phyloP scores from a whole-genome alignment of 2,113 vertebrate species.

The Eublepharis macularius region DNA sequence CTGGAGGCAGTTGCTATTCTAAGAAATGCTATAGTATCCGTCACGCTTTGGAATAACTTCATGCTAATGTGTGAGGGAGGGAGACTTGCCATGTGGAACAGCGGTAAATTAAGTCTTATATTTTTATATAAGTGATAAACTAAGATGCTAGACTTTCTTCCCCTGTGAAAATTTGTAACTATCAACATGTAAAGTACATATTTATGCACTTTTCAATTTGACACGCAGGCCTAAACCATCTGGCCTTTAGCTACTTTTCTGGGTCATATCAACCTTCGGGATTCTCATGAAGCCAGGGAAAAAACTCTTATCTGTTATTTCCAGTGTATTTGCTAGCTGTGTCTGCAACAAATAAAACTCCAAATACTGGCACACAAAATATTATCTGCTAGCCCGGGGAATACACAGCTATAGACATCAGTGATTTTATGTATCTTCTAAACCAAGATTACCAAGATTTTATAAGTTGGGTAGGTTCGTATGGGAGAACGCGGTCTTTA shows the following conservation, averaged over 20 bases:
- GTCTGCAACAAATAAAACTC: conserved; percentile 38
- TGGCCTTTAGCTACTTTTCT: conserved; percentile 53
- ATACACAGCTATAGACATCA: conserved; percentile 39
- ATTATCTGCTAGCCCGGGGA: conserved; percentile 43
- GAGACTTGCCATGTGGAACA: not conserved
- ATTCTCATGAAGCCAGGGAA: not conserved
- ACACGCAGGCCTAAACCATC: conserved; percentile 64
- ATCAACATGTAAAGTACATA: conserved; percentile 64
- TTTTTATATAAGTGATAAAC: not conserved
- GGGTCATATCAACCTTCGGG: conserved; percentile 44
- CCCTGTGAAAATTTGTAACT: not conserved
- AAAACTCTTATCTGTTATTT: no score
- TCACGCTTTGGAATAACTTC: not conserved
- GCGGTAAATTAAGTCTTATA: not conserved
- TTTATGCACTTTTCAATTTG: conserved; percentile 54
- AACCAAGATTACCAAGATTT: conserved; percentile 32
- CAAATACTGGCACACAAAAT: not conserved
- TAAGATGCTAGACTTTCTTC: conserved; percentile 14
- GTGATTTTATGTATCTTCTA: conserved; percentile 29
- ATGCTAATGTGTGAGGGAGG: not conserved
- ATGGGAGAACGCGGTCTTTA: no score
- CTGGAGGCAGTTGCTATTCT: conserved; percentile 8
- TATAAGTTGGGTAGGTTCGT: no score
- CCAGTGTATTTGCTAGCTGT: conserved; percentile 46
- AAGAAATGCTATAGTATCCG: not conserved